These are phyloP conservation scores for Drosophila neonasuta DNA, from an alignment of 2,888 invertebrate genomes.

Conservation along the genomic window DNA sequence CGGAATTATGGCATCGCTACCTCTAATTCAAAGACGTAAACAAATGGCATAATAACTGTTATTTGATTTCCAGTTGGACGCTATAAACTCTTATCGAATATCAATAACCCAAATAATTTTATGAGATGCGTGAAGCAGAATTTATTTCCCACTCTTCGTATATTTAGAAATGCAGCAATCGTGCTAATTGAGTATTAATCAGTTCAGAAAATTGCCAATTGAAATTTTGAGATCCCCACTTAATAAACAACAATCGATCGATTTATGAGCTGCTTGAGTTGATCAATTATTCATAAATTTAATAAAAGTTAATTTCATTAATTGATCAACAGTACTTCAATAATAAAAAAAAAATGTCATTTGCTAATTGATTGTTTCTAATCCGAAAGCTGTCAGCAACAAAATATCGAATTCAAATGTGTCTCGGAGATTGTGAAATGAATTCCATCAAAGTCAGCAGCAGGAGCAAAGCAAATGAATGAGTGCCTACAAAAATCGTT, in stretches of 20 bases:
- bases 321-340: not conserved
- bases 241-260: not conserved
- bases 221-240: not conserved
- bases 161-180: slow-evolving; percentile 11
- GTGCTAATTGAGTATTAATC: not conserved
- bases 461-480: slow-evolving; percentile 42
- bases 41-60: not conserved
- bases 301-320: too few species aligned
- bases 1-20: not conserved
- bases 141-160: not conserved
- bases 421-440: slow-evolving; percentile 25
- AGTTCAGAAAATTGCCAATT: slow-evolving; percentile 3
- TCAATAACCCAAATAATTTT: slow-evolving; percentile 9
- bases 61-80: not conserved
- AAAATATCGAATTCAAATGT: slow-evolving; percentile 24
- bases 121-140: not conserved
- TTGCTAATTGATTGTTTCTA: slow-evolving; percentile 23
- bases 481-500: slow-evolving; percentile 13
- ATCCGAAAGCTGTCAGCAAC: slow-evolving; percentile 16
- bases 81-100: slow-evolving; percentile 14
- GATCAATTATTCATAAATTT: not conserved
- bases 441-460: slow-evolving; percentile 61
- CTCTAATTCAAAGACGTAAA: not conserved
- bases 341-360: slow-evolving; percentile 7
- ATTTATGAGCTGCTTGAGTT: not conserved